Evolutionary conservation across 1,140 invertebrate species (phyloP).

Genomic region (Drosophila suzukii): DNA sequence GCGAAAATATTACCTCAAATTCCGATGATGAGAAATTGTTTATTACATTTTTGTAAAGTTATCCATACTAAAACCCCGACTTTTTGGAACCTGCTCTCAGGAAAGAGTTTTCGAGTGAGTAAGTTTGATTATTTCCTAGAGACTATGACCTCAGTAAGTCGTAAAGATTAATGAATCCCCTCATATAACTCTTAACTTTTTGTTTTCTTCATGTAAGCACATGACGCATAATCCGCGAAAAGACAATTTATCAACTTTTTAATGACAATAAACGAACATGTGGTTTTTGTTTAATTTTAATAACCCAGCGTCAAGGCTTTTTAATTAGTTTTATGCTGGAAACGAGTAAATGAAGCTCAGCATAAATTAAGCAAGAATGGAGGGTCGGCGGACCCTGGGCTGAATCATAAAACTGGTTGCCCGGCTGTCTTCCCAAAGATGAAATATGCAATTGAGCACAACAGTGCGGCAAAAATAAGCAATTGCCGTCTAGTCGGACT

Average conservation of each 20-base stretch:
- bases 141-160: neutral
- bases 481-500: neutral
- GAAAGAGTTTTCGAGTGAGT: neutral
- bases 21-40: neutral
- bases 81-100: neutral
- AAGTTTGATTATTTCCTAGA: neutral
- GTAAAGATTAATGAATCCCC: slow-evolving; percentile 12
- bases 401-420: slow-evolving; percentile 40
- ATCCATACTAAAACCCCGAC: neutral
- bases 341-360: slow-evolving; percentile 45
- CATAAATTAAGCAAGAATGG: slow-evolving; percentile 44
- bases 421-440: slow-evolving; percentile 2
- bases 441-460: slow-evolving; percentile 31
- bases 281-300: slow-evolving; percentile 18
- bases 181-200: neutral
- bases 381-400: slow-evolving; percentile 1
- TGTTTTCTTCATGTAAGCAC: slow-evolving; percentile 4
- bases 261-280: slow-evolving; percentile 30
- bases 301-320: slow-evolving; percentile 35
- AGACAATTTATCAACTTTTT: slow-evolving; percentile 40
- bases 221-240: slow-evolving; percentile 10
- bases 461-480: slow-evolving; percentile 15
- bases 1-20: neutral
- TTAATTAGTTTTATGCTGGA: slow-evolving; percentile 58
- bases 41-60: neutral